Conservation (phyloP, 2,888 invertebrate species). For the Chymomyza fuscimana region DNA sequence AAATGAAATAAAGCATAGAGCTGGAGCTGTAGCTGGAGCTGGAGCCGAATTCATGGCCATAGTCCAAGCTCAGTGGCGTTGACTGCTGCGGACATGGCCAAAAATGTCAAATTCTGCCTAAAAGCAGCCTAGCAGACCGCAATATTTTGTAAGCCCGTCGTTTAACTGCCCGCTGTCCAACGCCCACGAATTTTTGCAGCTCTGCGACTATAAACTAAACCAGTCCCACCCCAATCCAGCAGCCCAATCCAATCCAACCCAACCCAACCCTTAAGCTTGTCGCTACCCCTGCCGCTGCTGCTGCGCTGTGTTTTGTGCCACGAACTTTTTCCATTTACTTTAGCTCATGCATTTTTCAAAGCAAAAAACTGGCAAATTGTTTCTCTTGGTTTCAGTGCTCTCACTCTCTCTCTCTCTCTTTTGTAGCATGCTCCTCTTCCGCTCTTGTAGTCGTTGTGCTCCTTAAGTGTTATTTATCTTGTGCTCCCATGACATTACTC, state of each 20-base stretch:
- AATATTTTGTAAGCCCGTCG: slow-evolving; percentile 57
- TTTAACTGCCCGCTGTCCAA: background rate
- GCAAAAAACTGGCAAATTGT: slow-evolving; percentile 73
- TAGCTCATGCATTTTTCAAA: slow-evolving; percentile 73
- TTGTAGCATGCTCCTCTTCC: slow-evolving; percentile 29
- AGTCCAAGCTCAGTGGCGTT: background rate
- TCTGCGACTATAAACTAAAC: slow-evolving; percentile 8
- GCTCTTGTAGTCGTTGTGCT: background rate
- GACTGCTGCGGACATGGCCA: slow-evolving; percentile 29
- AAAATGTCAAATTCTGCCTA: slow-evolving; percentile 73
- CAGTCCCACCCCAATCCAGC: slow-evolving; percentile 18
- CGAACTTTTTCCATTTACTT: slow-evolving; percentile 75
- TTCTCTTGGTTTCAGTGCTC: slow-evolving; percentile 36
- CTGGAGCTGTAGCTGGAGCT: background rate
- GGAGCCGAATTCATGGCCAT: background rate
- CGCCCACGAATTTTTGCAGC: slow-evolving; percentile 7
- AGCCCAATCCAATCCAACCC: background rate
- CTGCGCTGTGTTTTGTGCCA: slow-evolving; percentile 37
- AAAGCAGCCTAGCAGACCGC: slow-evolving; percentile 67
- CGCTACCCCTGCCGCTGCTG: background rate
- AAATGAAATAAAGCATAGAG: slow-evolving; percentile 22
- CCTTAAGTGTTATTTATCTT: slow-evolving; percentile 73
- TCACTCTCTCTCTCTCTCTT: slow-evolving; percentile 20
- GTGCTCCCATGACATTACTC: slow-evolving; percentile 72
- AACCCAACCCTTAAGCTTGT: background rate